phyloP scores from a whole-genome alignment of 35 echinoderm and acorn worm genomes.

The Strongylocentrotus purpuratus region DNA sequence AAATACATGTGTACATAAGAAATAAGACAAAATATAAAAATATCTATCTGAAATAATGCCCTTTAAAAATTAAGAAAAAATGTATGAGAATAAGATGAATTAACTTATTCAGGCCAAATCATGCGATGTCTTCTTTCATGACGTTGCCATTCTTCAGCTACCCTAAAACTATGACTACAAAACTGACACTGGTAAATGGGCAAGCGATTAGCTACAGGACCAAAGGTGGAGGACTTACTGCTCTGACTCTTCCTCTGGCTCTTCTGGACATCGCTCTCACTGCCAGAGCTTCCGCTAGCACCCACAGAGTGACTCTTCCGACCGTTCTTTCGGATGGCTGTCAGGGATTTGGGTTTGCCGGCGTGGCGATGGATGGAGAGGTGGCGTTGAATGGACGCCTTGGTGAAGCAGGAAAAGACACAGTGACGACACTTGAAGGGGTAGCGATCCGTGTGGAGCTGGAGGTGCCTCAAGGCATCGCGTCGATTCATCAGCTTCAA shows the following conservation, averaged over 20 bases:
- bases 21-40: background rate
- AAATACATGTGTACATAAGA: too few relatives aligned
- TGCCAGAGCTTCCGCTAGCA: background rate
- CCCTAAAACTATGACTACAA: conserved; percentile 42
- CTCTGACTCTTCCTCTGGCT: conserved; percentile 7
- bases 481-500: conserved; percentile 54
- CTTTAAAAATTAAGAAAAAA: background rate
- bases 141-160: conserved; percentile 44
- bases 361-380: conserved; percentile 11
- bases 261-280: background rate
- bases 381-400: conserved; percentile 34
- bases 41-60: background rate
- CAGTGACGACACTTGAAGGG: conserved; percentile 82
- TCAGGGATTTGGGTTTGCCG: conserved; percentile 19
- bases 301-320: conserved; percentile 25
- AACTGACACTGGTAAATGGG: conserved; percentile 34
- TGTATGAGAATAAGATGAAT: background rate
- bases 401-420: conserved; percentile 71
- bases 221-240: conserved; percentile 33
- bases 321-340: conserved; percentile 12
- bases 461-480: conserved; percentile 71
- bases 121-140: conserved; percentile 41
- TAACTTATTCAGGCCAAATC: conserved; percentile 23
- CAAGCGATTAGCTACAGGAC: conserved; percentile 40
- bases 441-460: conserved; percentile 80